Conservation (phyloP, 2,797 vertebrate species). For the Catamblyrhynchus diadema region DNA sequence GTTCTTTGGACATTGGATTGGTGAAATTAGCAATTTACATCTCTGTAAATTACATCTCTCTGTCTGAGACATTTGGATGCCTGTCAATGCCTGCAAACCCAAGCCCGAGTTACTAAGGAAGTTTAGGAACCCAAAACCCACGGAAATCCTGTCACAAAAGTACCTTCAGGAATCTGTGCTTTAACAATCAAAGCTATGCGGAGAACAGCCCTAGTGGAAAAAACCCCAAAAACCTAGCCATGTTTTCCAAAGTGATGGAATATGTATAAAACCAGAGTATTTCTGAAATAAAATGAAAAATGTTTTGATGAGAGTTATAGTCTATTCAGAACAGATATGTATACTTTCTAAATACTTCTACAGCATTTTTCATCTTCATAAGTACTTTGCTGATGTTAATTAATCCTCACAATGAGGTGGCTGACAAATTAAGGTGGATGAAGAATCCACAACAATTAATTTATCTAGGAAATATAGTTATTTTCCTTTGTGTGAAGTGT, state of each 20-base stretch:
- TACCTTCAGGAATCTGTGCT: not conserved
- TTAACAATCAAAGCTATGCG: not conserved
- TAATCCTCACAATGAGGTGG: not conserved
- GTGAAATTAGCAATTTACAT: too few relatives aligned
- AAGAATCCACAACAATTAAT: conserved; percentile 11
- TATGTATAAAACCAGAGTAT: not conserved
- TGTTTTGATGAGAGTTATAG: not conserved
- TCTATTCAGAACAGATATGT: not conserved
- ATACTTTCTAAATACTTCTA: not conserved
- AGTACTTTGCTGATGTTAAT: conserved; percentile 15
- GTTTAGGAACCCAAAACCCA: not conserved
- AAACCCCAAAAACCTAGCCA: not conserved
- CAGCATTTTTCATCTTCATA: not conserved
- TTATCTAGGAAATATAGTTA: not conserved
- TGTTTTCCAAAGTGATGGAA: not conserved
- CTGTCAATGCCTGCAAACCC: not conserved
- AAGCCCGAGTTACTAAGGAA: not conserved
- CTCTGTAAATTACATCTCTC: not conserved
- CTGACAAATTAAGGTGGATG: not conserved
- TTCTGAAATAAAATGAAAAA: not conserved
- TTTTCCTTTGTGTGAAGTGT: not conserved
- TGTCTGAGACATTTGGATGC: not conserved
- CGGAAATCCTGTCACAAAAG: not conserved
- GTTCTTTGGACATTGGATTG: not conserved
- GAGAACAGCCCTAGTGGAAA: not conserved